Evolutionary conservation across 2,888 invertebrate species (phyloP), one percentile per base, ranked within the genome.

Genomic region (Chaetogeoica ovagalla): DNA sequence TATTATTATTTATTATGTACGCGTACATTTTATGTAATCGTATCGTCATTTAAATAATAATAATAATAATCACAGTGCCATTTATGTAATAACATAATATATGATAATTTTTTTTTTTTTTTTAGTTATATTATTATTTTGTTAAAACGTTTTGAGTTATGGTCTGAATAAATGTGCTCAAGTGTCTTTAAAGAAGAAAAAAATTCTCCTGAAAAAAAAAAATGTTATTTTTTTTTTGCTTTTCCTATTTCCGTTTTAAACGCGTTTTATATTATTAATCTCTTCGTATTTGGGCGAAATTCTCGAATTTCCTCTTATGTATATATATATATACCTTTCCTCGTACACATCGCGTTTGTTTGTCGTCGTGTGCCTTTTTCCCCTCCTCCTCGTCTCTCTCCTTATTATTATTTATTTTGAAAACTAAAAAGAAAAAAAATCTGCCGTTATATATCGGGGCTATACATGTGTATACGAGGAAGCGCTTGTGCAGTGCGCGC

Each of bases 101-200:
- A 48, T 48, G 48, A 48, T 48, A 48, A 48, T 48, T 48, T 48
- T 30, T 43, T 43, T 43, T 43, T 43, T 43, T 43, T 43, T 43
- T 57, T 66, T 66, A 68, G 75, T 43, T 48, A 60, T 69, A 69
- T 55, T 23, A 57, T 79, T 77, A 70, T 63, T 55, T 71, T 79
- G 79, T 79, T 79, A 63, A 71, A 79, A 71, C 37, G 43, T 79
- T 79, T 79, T 79, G 79, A 79, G 71, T 79, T 79, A 79, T 79
- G 79, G 71, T 79, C 79, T 79, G 79, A 79, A 79, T 79, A 79
- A 79, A 79, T 70, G 71, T 79, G 79, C 79, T 79, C 79, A 79
- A 79, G 63, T 30, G 30, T 79, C 79, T 71, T n/a, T 79, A 43
- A 65, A 79, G 71, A 77, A 37, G 21, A 30, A 30, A 30, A 30